Base-by-base conservation (phyloP, 2,113 vertebrate species). In the Mobula birostris region DNA sequence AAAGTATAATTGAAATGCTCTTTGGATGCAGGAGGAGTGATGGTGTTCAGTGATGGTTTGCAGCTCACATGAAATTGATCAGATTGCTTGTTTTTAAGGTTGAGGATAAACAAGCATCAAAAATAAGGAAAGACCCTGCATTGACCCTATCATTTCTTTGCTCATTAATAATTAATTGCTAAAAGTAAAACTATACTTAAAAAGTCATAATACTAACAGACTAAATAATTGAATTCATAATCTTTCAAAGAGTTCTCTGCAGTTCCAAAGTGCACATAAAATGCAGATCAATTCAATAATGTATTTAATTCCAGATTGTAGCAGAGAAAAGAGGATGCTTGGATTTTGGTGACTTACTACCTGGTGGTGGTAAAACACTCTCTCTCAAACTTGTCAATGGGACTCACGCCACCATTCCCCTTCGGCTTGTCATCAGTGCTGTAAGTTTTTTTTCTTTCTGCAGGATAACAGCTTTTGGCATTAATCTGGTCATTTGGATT, bases 311-410 rank as follows among this genome's bases (percentile, higher is more conserved):
- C 85, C 74, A 99, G 99, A 96, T 99, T 94, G 97, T 99, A 95
- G 95, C 96, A 2, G 96, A 96, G 94, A 96, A 96, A 94, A 96
- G 95, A 61, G 97, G 96, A 77, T 95, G 95, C 95, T 95, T 99
- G 95, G 97, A 99, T 95, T 99, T 99, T 96, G 98, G 99, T 94
- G 99, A 99, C 95, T 94, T 99, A 94, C 95, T 97, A 61, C 97
- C 94, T 61, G 98, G 98, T 82, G 96, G 97, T 94, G 97, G 96
- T 96, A 99, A 98, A 96, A 97, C 97, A 94, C 97, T 99, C 93
- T 97, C 98, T 0, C 95, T 99, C 48, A 98, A 98, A 95, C 66
- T 99, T 68, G 95, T 97, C 94, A 99, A 98, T 96, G 97, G 96
- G 95, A 99, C 98, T 2, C 98, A 96, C 92, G 98, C 98, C 94